Percentiles rank a stretch among this genome's conserved stretches.
These are phyloP conservation scores for Dissostichus mawsoni DNA, from an alignment of 2,113 vertebrate genomes.

Conservation along the genomic window DNA sequence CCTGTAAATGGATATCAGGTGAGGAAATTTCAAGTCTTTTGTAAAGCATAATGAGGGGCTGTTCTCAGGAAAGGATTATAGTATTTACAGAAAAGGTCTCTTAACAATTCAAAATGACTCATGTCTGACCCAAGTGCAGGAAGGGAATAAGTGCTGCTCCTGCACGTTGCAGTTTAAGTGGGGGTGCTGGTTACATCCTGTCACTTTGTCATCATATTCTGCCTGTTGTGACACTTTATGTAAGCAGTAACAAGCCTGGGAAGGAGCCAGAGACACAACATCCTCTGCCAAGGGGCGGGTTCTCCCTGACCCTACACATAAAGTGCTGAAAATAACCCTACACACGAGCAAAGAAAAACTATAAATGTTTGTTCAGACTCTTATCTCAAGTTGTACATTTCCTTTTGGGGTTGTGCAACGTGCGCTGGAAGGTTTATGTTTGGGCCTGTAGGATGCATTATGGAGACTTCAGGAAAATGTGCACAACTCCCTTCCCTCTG, in stretches of 20 bases:
- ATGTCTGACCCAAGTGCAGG: not conserved
- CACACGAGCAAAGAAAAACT: constrained; percentile 36
- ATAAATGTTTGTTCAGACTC: constrained; percentile 68
- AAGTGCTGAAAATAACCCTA: constrained; percentile 62
- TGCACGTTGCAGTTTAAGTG: not conserved
- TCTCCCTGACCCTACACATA: constrained; percentile 41
- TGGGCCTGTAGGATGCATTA: constrained; percentile 58
- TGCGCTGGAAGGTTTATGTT: constrained; percentile 59
- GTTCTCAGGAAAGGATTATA: constrained; percentile 48
- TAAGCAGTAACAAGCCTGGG: constrained; percentile 71
- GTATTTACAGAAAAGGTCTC: constrained; percentile 3
- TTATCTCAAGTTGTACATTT: constrained; percentile 73
- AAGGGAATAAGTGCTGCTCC: not conserved
- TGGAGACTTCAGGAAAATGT: constrained; percentile 43
- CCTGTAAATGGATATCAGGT: constrained; percentile 75
- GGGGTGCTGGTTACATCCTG: constrained; percentile 17
- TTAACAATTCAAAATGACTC: not conserved
- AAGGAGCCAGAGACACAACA: constrained; percentile 71
- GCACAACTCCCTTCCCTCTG: constrained; percentile 34
- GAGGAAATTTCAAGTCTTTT: constrained; percentile 77
- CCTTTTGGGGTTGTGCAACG: constrained; percentile 58
- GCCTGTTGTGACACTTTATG: constrained; percentile 61
- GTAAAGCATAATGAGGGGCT: constrained; percentile 52
- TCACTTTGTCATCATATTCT: constrained; percentile 46
- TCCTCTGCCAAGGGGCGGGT: constrained; percentile 53